phyloP scores from a whole-genome alignment of 2,797 vertebrate species.

The Parauchenoglanis punctatus region DNA sequence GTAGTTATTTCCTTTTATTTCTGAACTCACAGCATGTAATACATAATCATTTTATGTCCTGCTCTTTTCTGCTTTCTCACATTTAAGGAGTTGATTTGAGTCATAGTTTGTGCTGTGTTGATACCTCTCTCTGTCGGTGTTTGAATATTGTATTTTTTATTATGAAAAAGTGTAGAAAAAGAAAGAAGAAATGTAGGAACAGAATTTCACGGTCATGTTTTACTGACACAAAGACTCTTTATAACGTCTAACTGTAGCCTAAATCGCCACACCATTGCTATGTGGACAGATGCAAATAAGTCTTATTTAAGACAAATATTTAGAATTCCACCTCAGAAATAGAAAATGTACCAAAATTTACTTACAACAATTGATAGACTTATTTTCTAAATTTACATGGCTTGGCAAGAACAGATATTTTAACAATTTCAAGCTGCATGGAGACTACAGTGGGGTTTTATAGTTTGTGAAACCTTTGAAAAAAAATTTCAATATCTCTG shows the following conservation, averaged over 20 bases:
- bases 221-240: not conserved
- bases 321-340: not conserved
- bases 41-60: conserved; percentile 64
- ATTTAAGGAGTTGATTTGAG: conserved; percentile 15
- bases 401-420: not conserved
- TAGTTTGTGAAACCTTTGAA: too few relatives aligned
- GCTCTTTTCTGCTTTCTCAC: conserved; percentile 25
- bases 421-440: not conserved
- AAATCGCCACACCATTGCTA: not conserved
- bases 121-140: not conserved
- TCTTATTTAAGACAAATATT: not conserved
- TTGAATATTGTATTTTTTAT: not conserved
- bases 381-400: not conserved
- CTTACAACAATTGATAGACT: not conserved
- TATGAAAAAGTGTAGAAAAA: not conserved
- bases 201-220: not conserved
- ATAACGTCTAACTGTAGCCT: not conserved
- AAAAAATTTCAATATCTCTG: too few relatives aligned
- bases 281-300: conserved; percentile 1
- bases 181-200: not conserved
- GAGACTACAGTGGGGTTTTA: not conserved
- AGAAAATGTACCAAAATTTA: not conserved
- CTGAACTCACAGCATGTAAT: conserved; percentile 63
- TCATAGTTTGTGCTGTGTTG: not conserved
- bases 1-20: conserved; percentile 60